Evolutionary conservation across 1,140 invertebrate species (phyloP).

Genomic region (Drosophila watanabei): DNA sequence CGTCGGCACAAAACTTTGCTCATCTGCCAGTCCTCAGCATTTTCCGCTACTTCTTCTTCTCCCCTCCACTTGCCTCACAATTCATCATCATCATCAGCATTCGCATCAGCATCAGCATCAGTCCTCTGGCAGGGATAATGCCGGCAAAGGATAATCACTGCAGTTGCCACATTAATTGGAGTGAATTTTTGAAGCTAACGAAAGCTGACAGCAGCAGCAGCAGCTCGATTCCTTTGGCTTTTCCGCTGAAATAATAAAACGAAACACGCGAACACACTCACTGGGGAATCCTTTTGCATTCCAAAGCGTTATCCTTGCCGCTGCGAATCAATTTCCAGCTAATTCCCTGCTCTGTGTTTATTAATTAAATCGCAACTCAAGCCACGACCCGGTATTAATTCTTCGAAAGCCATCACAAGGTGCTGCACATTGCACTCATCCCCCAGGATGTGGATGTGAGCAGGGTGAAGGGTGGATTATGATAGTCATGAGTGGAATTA

Average conservation of each 20-base stretch:
- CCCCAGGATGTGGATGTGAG: background rate
- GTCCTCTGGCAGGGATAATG: constrained; percentile 13
- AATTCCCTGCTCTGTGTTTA: constrained; percentile 1
- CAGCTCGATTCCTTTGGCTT: constrained; percentile 1
- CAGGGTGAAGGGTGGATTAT: background rate
- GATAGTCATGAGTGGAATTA: background rate
- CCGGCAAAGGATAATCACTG: constrained; percentile 36
- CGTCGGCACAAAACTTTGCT: constrained; percentile 37
- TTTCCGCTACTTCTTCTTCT: background rate
- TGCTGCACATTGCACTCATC: background rate
- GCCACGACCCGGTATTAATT: constrained; percentile 22
- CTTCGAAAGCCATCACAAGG: constrained; percentile 13
- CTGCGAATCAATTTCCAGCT: constrained; percentile 27
- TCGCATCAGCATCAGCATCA: background rate
- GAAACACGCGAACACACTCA: background rate
- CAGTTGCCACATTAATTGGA: constrained; percentile 37
- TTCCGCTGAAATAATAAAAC: background rate
- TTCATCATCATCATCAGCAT: constrained; percentile 51
- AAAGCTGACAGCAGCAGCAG: constrained; percentile 5
- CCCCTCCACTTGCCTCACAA: constrained; percentile 17
- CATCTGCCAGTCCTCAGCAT: constrained; percentile 30
- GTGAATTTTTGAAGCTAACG: constrained; percentile 12
- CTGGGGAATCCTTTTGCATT: background rate
- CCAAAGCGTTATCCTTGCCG: background rate
- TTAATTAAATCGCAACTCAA: constrained; percentile 16